These are phyloP conservation scores for Drosophila subpulchrella DNA, from an alignment of 1,140 invertebrate genomes.

Conservation along the genomic window DNA sequence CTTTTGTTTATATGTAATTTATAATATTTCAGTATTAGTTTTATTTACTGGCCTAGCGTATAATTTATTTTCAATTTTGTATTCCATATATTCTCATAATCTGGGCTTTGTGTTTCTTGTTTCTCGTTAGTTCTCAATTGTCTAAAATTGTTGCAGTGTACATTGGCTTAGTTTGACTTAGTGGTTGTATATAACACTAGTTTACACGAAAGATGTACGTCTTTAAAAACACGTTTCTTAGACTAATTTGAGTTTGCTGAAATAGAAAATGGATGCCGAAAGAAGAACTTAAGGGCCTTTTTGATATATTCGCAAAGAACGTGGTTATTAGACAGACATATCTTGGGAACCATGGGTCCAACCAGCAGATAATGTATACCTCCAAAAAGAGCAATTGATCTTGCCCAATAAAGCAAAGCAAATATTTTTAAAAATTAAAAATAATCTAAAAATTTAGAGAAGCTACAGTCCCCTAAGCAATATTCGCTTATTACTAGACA, in stretches of 20 bases:
- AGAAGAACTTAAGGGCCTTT: background rate
- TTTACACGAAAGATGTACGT: constrained; percentile 14
- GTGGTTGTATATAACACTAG: constrained; percentile 31
- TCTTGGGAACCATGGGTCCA: background rate
- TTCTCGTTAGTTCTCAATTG: constrained; percentile 36
- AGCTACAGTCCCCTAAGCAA: no score
- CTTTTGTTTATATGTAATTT: constrained; percentile 12
- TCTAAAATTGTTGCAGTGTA: constrained; percentile 54
- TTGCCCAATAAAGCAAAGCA: background rate
- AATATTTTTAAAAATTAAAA: background rate
- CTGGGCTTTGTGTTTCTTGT: constrained; percentile 11
- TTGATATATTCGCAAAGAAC: background rate
- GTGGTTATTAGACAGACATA: background rate
- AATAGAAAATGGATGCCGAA: constrained; percentile 7
- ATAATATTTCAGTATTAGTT: constrained; percentile 33
- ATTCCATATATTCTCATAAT: constrained; percentile 15
- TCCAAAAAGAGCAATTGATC: background rate
- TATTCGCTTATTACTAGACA: background rate
- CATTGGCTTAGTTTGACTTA: constrained; percentile 53
- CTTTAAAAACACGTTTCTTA: constrained; percentile 20
- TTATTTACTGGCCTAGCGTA: constrained; percentile 38
- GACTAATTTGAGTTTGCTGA: constrained; percentile 9
- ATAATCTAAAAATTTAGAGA: no score
- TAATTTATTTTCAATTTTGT: constrained; percentile 27
- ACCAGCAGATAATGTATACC: background rate